Conservation (phyloP, 2,113 vertebrate genomes). For the Pachycephala philippinensis region DNA sequence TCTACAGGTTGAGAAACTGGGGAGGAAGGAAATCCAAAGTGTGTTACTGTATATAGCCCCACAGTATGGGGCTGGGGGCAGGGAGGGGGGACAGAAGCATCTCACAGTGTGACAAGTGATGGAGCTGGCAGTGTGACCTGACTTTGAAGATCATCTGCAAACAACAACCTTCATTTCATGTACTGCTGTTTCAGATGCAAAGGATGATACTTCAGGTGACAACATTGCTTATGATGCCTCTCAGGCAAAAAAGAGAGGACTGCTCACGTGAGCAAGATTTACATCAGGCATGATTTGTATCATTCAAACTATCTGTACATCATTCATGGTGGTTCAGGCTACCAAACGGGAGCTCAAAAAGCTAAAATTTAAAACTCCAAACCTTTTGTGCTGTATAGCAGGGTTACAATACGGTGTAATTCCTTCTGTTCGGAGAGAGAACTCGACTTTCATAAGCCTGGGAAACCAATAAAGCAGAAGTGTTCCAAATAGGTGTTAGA, state of each 20-base stretch:
- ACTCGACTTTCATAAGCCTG: not conserved
- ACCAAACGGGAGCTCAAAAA: not conserved
- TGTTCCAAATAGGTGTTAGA: not conserved
- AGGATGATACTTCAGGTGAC: not conserved
- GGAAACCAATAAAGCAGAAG: not conserved
- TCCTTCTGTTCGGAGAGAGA: not conserved
- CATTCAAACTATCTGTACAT: not conserved
- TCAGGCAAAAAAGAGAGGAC: not conserved
- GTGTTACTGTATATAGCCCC: not conserved
- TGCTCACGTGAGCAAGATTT: not conserved
- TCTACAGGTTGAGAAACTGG: not conserved
- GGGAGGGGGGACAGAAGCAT: not conserved
- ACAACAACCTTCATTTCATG: not conserved
- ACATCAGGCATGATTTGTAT: not conserved
- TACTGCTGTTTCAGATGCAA: not conserved
- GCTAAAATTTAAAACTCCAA: not conserved
- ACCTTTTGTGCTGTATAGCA: not conserved
- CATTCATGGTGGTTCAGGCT: not conserved
- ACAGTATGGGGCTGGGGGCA: not conserved
- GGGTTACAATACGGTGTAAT: not conserved
- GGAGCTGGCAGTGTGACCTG: not conserved
- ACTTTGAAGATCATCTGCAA: not conserved
- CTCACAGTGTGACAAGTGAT: not conserved
- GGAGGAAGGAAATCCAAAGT: not conserved
- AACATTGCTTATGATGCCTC: not conserved